Evolutionary conservation across 1,140 invertebrate species (phyloP).

Genomic region (Mamestra configurata): DNA sequence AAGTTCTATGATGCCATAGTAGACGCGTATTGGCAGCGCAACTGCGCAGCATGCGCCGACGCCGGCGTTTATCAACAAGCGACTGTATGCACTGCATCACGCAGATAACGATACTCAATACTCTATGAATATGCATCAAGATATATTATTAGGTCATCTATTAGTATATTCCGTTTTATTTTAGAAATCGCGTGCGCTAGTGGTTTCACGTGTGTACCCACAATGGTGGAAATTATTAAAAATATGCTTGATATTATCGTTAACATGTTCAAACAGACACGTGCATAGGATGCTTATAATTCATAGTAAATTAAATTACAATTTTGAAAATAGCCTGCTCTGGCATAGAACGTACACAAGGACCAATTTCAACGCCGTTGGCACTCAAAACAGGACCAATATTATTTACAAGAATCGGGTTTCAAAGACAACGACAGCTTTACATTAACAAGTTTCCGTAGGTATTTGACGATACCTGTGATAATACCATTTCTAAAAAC

Average conservation of each 20-base stretch:
- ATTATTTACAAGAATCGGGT: not conserved
- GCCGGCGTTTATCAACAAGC: conserved; percentile 36
- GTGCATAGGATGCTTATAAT: not conserved
- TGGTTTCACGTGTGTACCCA: not conserved
- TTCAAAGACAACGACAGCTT: not conserved
- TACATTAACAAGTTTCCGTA: not conserved
- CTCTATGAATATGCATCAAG: conserved; percentile 30
- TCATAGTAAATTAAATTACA: not conserved
- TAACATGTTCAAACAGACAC: not conserved
- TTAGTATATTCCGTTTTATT: not conserved
- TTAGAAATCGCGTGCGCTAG: not conserved
- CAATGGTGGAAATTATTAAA: no score
- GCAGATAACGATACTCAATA: conserved; percentile 38
- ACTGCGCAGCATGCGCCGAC: conserved; percentile 22
- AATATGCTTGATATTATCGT: no score
- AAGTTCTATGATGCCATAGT: conserved; percentile 24
- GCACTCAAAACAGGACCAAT: not conserved
- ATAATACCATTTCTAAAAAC: conserved; percentile 22
- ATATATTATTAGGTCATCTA: conserved; percentile 40
- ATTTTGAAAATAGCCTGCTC: not conserved
- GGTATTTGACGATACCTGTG: not conserved
- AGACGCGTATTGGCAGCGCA: conserved; percentile 7
- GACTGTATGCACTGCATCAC: conserved; percentile 26
- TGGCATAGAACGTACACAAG: no score
- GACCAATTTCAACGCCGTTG: no score